A percentile compares a stretch with the other conserved stretches of the same genome.
These are phyloP conservation scores for Tenebrosternarchus preto DNA, from an alignment of 2,113 vertebrate genomes.

Conservation along the genomic window DNA sequence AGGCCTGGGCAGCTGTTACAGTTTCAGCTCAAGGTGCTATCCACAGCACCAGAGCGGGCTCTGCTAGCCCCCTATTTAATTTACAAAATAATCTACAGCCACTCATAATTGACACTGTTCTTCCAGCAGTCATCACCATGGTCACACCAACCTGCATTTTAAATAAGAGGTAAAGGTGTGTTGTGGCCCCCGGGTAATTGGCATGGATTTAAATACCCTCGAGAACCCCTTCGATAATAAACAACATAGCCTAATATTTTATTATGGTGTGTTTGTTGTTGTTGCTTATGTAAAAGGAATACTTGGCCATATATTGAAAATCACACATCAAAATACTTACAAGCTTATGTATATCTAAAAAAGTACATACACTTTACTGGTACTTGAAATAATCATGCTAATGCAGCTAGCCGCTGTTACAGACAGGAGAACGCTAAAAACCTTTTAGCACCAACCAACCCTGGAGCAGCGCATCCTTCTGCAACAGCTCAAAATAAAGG, in stretches of 20 bases:
- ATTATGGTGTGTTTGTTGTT: neutral
- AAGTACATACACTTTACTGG: neutral
- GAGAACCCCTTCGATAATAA: neutral
- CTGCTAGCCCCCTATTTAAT: slow-evolving; percentile 75
- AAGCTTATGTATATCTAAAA: neutral
- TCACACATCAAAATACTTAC: neutral
- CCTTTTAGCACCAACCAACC: too few relatives aligned
- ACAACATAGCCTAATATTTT: neutral
- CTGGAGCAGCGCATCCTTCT: neutral
- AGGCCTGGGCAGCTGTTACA: slow-evolving; percentile 77
- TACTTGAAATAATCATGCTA: neutral
- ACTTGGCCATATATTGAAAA: neutral
- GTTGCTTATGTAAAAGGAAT: slow-evolving; percentile 27
- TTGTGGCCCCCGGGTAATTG: slow-evolving; percentile 50
- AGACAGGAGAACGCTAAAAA: neutral
- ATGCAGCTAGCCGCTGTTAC: neutral
- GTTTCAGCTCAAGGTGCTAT: slow-evolving; percentile 71
- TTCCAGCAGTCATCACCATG: slow-evolving; percentile 59
- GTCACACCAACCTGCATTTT: slow-evolving; percentile 60
- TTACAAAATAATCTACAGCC: slow-evolving; percentile 79
- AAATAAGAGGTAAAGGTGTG: slow-evolving; percentile 52
- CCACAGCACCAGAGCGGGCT: slow-evolving; percentile 65
- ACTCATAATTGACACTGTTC: slow-evolving; percentile 74
- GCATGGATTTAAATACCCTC: slow-evolving; percentile 31
- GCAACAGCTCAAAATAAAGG: neutral